Percentiles rank a stretch among this genome's conserved stretches.
Conservation (phyloP, 2,888 invertebrate species). For the Operophtera brumata region DNA sequence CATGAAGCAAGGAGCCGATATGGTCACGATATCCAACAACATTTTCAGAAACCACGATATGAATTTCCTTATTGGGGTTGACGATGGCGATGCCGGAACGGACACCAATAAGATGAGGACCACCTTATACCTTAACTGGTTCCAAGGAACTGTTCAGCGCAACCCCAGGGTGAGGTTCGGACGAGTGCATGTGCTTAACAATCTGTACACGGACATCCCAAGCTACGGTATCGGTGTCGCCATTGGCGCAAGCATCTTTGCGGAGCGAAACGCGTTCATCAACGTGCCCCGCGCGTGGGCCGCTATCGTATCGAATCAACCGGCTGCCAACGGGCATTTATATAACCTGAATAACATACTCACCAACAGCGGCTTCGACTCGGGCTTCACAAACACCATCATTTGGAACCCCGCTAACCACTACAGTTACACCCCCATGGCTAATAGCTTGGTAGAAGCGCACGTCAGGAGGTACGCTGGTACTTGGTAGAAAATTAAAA, state of each 20-base stretch:
- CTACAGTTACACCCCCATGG: constrained; percentile 16
- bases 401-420: constrained; percentile 2
- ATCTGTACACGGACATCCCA: constrained; percentile 11
- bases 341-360: constrained; percentile 7
- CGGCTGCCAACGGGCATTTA: not conserved
- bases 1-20: not conserved
- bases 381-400: not conserved
- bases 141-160: constrained; percentile 15
- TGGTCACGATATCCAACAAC: constrained; percentile 15
- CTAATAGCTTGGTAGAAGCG: not conserved
- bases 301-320: constrained; percentile 3
- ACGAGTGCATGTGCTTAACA: constrained; percentile 19
- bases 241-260: constrained; percentile 9
- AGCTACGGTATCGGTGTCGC: constrained; percentile 19
- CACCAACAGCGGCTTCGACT: constrained; percentile 8
- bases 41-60: constrained; percentile 23
- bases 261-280: constrained; percentile 13
- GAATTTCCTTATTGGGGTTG: constrained; percentile 17
- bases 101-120: constrained; percentile 13
- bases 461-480: constrained; percentile 14
- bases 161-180: constrained; percentile 23
- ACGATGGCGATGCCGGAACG: not conserved
- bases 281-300: constrained; percentile 17
- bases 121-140: constrained; percentile 23
- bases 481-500: not conserved